Conservation (phyloP, 2,113 vertebrate species). For the Gnathonemus echidnorhynchus region DNA sequence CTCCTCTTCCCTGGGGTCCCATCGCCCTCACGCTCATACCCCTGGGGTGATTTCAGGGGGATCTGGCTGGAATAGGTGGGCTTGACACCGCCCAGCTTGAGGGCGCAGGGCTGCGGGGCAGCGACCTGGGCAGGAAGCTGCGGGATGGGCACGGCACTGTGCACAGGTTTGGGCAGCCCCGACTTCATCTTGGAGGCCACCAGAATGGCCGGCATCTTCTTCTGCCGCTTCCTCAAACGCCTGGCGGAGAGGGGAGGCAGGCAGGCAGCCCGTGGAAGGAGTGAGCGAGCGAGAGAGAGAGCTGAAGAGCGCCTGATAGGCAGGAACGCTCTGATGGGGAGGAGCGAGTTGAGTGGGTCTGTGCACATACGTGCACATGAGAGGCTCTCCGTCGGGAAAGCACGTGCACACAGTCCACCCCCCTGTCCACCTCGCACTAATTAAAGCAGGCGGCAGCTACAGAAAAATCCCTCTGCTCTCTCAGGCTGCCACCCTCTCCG, state of each 20-base stretch:
- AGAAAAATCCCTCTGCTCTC: background rate
- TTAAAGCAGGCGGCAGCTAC: background rate
- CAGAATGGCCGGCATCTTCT: slow-evolving; percentile 94
- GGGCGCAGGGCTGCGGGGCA: slow-evolving; percentile 71
- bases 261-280: slow-evolving; percentile 41
- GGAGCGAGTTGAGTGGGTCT: background rate
- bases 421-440: slow-evolving; percentile 7
- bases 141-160: slow-evolving; percentile 84
- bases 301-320: background rate
- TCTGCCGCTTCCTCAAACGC: slow-evolving; percentile 57
- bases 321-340: background rate
- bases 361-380: background rate
- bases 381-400: background rate
- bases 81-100: slow-evolving; percentile 70
- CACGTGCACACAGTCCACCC: background rate
- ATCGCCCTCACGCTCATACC: slow-evolving; percentile 53
- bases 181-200: slow-evolving; percentile 96
- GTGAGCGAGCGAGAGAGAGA: slow-evolving; percentile 21
- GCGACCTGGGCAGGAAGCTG: slow-evolving; percentile 69
- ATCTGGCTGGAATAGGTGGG: slow-evolving; percentile 65
- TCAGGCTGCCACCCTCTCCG: slow-evolving; percentile 23
- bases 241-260: slow-evolving; percentile 47
- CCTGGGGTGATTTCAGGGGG: slow-evolving; percentile 64
- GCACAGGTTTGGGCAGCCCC: slow-evolving; percentile 90
- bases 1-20: slow-evolving; percentile 52